A percentile compares a stretch with the other conserved stretches of the same genome.
Conservation (phyloP, 2,797 vertebrate genomes). For the Myiothlypis coronata region DNA sequence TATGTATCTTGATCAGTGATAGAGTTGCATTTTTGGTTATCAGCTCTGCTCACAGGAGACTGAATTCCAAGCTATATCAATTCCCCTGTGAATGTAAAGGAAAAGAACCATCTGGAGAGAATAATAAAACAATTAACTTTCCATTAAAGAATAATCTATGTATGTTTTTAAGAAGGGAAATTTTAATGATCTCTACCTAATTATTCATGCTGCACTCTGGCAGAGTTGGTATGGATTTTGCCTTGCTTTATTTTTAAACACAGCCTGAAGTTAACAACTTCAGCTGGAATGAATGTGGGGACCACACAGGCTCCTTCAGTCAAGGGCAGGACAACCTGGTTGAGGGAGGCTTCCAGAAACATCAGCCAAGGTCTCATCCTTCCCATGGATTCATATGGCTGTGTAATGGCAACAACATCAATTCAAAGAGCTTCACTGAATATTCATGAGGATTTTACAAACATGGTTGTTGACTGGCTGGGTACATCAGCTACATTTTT, state of each 20-base stretch:
- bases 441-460: neutral
- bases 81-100: constrained; percentile 58
- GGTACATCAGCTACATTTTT: neutral
- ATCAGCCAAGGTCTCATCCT: neutral
- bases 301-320: neutral
- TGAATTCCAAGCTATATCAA: constrained; percentile 34
- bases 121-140: constrained; percentile 79
- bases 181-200: constrained; percentile 66
- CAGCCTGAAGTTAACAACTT: neutral
- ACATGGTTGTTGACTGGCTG: neutral
- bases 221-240: neutral
- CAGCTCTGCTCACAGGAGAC: constrained; percentile 32
- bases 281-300: neutral
- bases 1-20: neutral
- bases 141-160: constrained; percentile 80
- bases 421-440: neutral
- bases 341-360: neutral
- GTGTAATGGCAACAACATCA: neutral
- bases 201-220: constrained; percentile 32
- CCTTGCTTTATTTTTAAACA: neutral
- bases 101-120: constrained; percentile 77
- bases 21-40: constrained; percentile 2
- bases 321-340: neutral
- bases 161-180: constrained; percentile 74
- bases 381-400: neutral